Evolutionary conservation across 2,888 invertebrate genomes (phyloP).

Genomic region (Caenorhabditis panamensis): DNA sequence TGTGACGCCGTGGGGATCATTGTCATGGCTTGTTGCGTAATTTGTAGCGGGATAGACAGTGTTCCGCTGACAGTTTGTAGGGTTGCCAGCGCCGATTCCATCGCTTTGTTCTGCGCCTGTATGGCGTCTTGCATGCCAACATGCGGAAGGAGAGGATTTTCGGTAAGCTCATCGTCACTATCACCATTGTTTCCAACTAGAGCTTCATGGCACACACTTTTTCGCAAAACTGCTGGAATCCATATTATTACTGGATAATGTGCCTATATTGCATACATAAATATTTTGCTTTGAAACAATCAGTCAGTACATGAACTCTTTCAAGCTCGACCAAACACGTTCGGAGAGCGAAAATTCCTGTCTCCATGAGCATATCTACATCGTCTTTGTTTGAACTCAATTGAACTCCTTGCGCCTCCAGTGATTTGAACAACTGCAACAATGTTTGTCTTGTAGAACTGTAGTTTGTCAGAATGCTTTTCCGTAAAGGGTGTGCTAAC

Average conservation of each 20-base stretch:
- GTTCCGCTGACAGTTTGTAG: constrained; percentile 34
- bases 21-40: constrained; percentile 33
- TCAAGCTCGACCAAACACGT: constrained; percentile 63
- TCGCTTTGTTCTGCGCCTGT: constrained; percentile 20
- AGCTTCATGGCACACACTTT: constrained; percentile 64
- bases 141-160: constrained; percentile 24
- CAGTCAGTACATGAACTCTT: constrained; percentile 40
- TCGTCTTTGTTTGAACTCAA: constrained; percentile 51
- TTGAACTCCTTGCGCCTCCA: constrained; percentile 51
- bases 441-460: constrained; percentile 18
- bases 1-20: constrained; percentile 31
- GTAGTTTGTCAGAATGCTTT: constrained; percentile 32
- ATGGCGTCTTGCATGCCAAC: constrained; percentile 15
- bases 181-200: constrained; percentile 59
- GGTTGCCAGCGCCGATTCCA: constrained; percentile 42
- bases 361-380: constrained; percentile 59
- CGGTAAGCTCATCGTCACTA: constrained; percentile 63
- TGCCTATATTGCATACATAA: constrained; percentile 15
- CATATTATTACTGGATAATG: background rate
- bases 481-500: constrained; percentile 34
- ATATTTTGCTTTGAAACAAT: constrained; percentile 60
- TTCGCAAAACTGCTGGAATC: constrained; percentile 57
- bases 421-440: constrained; percentile 62
- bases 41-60: constrained; percentile 17
- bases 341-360: constrained; percentile 52